These are phyloP conservation scores for Armadillidium nasatum DNA, from an alignment of 1,140 invertebrate genomes.

Conservation along the genomic window DNA sequence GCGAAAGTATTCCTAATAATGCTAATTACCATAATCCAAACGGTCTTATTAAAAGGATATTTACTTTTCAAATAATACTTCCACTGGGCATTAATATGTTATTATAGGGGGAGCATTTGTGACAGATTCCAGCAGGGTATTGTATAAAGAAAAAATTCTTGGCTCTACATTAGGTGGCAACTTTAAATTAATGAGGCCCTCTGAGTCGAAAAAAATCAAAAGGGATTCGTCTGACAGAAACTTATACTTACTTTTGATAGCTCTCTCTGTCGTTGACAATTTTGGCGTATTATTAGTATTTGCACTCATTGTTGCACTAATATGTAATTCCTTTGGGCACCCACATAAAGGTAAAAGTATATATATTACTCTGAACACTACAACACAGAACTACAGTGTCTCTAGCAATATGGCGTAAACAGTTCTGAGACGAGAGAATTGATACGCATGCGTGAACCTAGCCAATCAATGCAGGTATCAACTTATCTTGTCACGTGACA, in stretches of 20 bases:
- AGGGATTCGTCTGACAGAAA: constrained; percentile 8
- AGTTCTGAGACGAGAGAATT: constrained; percentile 26
- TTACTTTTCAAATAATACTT: no score
- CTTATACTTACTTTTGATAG: constrained; percentile 41
- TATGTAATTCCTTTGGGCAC: constrained; percentile 41
- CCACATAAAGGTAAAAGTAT: constrained; percentile 41
- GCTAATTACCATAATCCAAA: no score
- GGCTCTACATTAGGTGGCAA: no score
- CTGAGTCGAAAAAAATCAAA: background rate
- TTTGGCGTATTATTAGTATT: constrained; percentile 42
- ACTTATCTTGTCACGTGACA: constrained; percentile 33
- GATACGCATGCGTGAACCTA: constrained; percentile 29
- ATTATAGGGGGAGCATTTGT: no score
- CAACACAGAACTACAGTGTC: constrained; percentile 37
- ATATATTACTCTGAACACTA: constrained; percentile 32
- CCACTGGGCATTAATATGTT: no score
- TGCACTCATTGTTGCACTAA: constrained; percentile 42
- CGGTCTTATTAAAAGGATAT: no score
- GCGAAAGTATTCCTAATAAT: no score
- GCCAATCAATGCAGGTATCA: constrained; percentile 42
- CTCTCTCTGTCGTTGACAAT: constrained; percentile 40
- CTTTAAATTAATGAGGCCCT: no score
- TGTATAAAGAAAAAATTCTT: no score
- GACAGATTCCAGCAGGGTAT: no score
- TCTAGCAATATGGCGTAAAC: constrained; percentile 41